Conservation (phyloP, 2,888 invertebrate species). For the Pogonocherus hispidulus region DNA sequence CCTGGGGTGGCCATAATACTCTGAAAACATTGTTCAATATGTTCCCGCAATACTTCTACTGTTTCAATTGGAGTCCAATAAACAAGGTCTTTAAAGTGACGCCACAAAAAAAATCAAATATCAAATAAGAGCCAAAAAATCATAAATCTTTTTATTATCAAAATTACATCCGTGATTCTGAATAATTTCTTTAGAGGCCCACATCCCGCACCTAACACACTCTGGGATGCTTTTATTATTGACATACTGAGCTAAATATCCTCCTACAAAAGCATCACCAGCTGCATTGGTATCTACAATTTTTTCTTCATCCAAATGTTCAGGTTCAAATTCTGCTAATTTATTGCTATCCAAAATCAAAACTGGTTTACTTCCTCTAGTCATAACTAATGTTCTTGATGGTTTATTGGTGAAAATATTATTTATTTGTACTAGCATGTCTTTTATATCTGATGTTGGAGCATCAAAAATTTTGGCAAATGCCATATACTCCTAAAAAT, state of each 20-base stretch:
- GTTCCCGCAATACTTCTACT: too few relatives aligned
- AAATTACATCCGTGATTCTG: slow-evolving; percentile 49
- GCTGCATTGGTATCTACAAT: slow-evolving; percentile 56
- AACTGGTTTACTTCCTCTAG: slow-evolving; percentile 52
- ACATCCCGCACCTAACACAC: slow-evolving; percentile 48
- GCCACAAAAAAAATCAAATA: too few relatives aligned
- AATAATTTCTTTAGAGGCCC: slow-evolving; percentile 43
- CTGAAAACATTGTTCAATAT: too few relatives aligned
- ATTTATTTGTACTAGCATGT: slow-evolving; percentile 21
- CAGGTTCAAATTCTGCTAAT: slow-evolving; percentile 44
- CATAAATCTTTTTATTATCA: slow-evolving; percentile 30
- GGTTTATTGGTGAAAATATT: slow-evolving; percentile 8
- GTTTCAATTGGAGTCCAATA: too few relatives aligned
- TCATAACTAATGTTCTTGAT: slow-evolving; percentile 44
- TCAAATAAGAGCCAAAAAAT: slow-evolving; percentile 11
- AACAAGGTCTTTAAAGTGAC: too few relatives aligned
- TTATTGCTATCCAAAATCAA: slow-evolving; percentile 28
- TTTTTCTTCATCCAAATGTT: slow-evolving; percentile 32
- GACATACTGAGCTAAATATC: slow-evolving; percentile 50
- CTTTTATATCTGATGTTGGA: neutral
- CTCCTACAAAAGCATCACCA: slow-evolving; percentile 59
- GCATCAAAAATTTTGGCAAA: slow-evolving; percentile 42
- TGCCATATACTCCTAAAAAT: slow-evolving; percentile 52
- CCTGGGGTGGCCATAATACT: too few relatives aligned
- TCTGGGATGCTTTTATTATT: slow-evolving; percentile 37